Evolutionary conservation across 2,797 vertebrate species (phyloP).

Genomic region (Cuniculus paca): DNA sequence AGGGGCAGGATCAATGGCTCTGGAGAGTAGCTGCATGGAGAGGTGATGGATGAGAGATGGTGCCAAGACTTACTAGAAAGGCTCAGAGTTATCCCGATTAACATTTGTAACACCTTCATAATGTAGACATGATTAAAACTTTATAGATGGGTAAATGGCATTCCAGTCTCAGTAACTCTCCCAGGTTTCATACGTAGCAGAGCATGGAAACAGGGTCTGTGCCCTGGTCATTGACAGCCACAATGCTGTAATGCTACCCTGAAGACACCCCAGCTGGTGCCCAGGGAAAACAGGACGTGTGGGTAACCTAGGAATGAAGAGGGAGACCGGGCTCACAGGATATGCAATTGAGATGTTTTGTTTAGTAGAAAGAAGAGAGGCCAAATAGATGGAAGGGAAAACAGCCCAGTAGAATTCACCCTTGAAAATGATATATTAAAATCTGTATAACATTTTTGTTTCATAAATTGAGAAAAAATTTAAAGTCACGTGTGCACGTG

Average conservation of each 20-base stretch:
- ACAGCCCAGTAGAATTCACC: background rate
- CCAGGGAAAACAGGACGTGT: background rate
- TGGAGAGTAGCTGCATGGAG: background rate
- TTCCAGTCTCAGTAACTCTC: background rate
- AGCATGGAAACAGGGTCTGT: background rate
- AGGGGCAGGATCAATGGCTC: background rate
- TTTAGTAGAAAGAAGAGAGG: constrained; percentile 18
- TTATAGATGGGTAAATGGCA: background rate
- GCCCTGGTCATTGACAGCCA: background rate
- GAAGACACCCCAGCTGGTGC: background rate
- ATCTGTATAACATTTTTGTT: background rate
- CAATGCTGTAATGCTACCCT: background rate
- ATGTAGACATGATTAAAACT: background rate
- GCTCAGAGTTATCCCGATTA: background rate
- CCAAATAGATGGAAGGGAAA: background rate
- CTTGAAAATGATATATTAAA: constrained; percentile 3
- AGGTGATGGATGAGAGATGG: background rate
- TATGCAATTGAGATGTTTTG: background rate
- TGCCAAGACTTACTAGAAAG: background rate
- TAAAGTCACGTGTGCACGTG: background rate
- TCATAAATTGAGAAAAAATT: background rate
- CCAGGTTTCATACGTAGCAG: background rate
- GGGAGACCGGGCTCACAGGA: background rate
- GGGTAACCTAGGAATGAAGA: background rate
- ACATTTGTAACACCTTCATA: background rate